phyloP scores from a whole-genome alignment of 2,113 vertebrate genomes.

The Microcebus murinus region DNA sequence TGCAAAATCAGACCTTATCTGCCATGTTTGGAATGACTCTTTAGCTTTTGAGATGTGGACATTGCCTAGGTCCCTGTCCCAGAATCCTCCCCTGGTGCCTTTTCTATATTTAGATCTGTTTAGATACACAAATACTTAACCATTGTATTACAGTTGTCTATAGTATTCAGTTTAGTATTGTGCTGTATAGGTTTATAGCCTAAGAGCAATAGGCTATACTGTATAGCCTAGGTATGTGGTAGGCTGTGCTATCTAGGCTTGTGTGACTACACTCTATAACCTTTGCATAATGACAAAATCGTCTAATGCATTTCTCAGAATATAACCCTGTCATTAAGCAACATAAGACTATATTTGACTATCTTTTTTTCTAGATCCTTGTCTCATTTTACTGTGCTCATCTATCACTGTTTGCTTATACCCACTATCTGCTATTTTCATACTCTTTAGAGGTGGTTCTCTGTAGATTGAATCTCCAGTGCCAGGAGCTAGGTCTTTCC shows the following conservation, averaged over 20 bases:
- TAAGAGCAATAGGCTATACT: background rate
- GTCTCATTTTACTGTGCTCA: background rate
- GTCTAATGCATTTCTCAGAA: background rate
- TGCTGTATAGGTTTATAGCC: background rate
- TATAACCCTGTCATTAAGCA: background rate
- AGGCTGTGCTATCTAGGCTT: background rate
- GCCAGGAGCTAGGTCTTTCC: background rate
- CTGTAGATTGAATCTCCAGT: background rate
- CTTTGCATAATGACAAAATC: background rate
- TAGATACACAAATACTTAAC: background rate
- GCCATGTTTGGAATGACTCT: background rate
- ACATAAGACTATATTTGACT: background rate
- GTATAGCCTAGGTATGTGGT: background rate
- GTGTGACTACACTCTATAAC: background rate
- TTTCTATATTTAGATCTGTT: background rate
- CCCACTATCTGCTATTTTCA: background rate
- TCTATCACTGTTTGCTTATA: background rate
- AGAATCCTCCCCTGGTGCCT: background rate
- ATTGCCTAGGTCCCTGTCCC: background rate
- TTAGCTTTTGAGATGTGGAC: background rate
- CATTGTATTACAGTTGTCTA: background rate
- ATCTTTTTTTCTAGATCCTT: background rate
- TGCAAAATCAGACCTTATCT: constrained; percentile 53
- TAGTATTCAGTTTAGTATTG: background rate
- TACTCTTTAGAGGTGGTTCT: background rate